Conservation (phyloP, 2,113 vertebrate species). For the Phalacrocorax aristotelis region DNA sequence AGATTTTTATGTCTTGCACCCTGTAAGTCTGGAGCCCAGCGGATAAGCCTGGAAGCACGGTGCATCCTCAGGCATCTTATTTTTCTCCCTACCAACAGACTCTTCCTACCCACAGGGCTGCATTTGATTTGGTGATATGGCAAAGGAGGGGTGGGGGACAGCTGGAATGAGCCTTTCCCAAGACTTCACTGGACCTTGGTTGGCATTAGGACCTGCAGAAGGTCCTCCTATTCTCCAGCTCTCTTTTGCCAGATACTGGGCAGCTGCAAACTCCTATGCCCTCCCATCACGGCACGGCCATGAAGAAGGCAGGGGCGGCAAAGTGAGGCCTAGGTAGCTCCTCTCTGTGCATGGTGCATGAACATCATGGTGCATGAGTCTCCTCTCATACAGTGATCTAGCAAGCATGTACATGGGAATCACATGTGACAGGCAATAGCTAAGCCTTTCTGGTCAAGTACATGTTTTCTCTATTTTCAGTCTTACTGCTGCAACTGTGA, state of each 20-base stretch:
- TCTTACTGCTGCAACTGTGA: not conserved
- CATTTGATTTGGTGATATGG: not conserved
- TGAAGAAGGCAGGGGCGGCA: not conserved
- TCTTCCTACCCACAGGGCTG: not conserved
- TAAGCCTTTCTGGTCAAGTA: not conserved
- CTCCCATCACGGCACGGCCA: accelerated
- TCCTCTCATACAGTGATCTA: not conserved
- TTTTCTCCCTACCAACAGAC: not conserved
- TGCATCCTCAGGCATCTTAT: not conserved
- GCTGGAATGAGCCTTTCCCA: not conserved
- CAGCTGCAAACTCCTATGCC: not conserved
- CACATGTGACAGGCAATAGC: not conserved
- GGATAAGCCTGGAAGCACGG: not conserved
- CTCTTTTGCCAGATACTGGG: not conserved
- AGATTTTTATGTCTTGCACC: not conserved
- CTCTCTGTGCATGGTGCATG: accelerated
- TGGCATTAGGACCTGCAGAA: not conserved
- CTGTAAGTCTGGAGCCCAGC: not conserved
- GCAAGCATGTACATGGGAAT: accelerated
- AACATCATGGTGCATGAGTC: accelerated
- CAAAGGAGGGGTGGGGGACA: not conserved
- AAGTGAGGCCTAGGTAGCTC: not conserved
- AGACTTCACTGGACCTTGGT: accelerated
- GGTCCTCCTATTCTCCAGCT: not conserved
- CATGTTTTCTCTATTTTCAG: not conserved